Conservation (phyloP, 2,113 vertebrate genomes). For the Sinocyclocheilus anshuiensis region DNA sequence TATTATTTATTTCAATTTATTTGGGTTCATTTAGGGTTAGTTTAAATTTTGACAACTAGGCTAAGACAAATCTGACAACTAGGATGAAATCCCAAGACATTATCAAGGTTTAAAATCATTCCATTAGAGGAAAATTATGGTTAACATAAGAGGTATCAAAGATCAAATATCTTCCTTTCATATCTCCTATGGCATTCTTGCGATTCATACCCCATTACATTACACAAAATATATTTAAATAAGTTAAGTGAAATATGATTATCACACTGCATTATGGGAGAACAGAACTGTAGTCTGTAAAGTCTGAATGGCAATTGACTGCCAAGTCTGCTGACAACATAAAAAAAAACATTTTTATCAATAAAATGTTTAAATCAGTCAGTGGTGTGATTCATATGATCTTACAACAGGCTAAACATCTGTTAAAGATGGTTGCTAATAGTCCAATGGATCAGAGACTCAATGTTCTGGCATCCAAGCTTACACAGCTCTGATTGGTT, state of each 20-base stretch:
- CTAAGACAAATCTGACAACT: background rate
- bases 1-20: background rate
- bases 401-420: background rate
- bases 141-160: background rate
- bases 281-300: background rate
- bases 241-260: background rate
- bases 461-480: background rate
- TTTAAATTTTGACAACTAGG: background rate
- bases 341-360: background rate
- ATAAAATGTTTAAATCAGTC: background rate
- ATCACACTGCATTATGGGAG: no score
- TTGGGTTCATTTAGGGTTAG: background rate
- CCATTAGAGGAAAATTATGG: background rate
- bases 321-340: conserved; percentile 1
- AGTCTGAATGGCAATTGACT: background rate
- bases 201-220: background rate
- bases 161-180: background rate
- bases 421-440: background rate
- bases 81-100: background rate
- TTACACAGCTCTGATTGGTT: background rate
- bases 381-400: background rate
- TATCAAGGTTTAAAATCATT: background rate
- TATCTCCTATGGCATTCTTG: background rate
- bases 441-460: background rate
- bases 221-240: background rate